phyloP scores from a whole-genome alignment of 1,140 invertebrate genomes.

The Euwallacea similis region DNA sequence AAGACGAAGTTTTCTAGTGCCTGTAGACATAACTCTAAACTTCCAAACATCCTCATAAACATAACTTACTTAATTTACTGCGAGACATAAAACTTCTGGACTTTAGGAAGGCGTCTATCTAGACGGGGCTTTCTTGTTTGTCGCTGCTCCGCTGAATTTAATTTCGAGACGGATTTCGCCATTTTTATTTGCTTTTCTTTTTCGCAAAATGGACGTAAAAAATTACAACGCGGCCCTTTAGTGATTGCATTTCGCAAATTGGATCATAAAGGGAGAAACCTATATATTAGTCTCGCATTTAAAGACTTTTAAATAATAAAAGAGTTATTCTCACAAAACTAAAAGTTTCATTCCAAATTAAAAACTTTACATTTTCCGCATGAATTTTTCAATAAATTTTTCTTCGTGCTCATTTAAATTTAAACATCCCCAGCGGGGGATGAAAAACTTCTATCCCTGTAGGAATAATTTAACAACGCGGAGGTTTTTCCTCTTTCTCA shows the following conservation, averaged over 20 bases:
- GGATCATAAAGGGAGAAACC: not conserved
- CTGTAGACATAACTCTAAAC: slow-evolving; percentile 49
- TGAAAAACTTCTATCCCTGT: not conserved
- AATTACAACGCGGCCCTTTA: not conserved
- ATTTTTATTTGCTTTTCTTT: slow-evolving; percentile 23
- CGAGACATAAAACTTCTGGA: slow-evolving; percentile 49
- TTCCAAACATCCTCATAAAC: slow-evolving; percentile 51
- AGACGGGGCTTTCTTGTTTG: slow-evolving; percentile 35
- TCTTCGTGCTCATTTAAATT: no score
- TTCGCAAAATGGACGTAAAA: slow-evolving; percentile 3
- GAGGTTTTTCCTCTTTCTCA: slow-evolving; percentile 13
- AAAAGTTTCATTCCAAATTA: no score
- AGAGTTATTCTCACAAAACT: not conserved
- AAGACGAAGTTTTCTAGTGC: slow-evolving; percentile 48
- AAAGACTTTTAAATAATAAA: not conserved
- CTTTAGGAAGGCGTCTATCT: slow-evolving; percentile 41
- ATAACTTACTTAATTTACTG: slow-evolving; percentile 53
- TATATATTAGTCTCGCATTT: not conserved
- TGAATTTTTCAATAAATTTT: no score
- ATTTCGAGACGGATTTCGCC: slow-evolving; percentile 41
- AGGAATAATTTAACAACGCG: not conserved
- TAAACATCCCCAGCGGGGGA: no score
- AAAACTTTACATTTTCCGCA: no score
- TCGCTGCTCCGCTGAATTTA: slow-evolving; percentile 40
- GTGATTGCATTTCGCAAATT: not conserved